Evolutionary conservation across 2,888 invertebrate species (phyloP), one percentile per base, ranked within the genome.

Genomic region (Blera fallax): DNA sequence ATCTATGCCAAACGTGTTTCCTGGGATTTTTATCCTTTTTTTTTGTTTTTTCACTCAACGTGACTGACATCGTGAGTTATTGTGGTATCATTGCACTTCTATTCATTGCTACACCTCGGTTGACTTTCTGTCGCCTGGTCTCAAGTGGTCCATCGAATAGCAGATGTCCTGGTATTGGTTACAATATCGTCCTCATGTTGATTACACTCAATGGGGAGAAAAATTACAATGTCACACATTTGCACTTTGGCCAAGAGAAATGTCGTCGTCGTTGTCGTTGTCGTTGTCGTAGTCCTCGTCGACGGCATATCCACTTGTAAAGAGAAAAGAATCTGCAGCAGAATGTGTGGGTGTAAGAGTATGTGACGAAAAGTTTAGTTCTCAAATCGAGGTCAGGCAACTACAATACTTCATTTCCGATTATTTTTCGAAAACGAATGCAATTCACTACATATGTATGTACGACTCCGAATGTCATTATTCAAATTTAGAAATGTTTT

Each of bases 11-110:
- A 79, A 69, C 83, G 79, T 79, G 79, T 73, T 72, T 78, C 43
- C 64, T 72, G 34, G 34, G 40, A 73, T 52, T 24, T 32, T 69
- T 40, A 24, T n/a, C n/a, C n/a, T n/a, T n/a, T n/a, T n/a, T n/a
- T n/a, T n/a, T n/a, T n/a, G n/a, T 40, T 45, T 40, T 21, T 16
- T 3, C 1, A 18, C n/a, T 21, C 27, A 67, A 83, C 83, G 83
- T 83, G 83, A 83, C 83, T 83, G 65, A 83, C 78, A 79, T 78
- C 18, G 78, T 73, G 83, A 83, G 73, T 73, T 83, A 83, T 79
- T 83, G 79, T 78, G 67, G 62, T 67, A 79, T 79, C 83, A 78
- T 83, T 67, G 73, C 73, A 54, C 67, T 83, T 62, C 73, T 60
- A 83, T 83, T 73, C 83, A 83, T 79, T 62, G 67, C 54, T 54